phyloP scores from a whole-genome alignment of 1,140 invertebrate species.

The Mizuhopecten yessoensis region DNA sequence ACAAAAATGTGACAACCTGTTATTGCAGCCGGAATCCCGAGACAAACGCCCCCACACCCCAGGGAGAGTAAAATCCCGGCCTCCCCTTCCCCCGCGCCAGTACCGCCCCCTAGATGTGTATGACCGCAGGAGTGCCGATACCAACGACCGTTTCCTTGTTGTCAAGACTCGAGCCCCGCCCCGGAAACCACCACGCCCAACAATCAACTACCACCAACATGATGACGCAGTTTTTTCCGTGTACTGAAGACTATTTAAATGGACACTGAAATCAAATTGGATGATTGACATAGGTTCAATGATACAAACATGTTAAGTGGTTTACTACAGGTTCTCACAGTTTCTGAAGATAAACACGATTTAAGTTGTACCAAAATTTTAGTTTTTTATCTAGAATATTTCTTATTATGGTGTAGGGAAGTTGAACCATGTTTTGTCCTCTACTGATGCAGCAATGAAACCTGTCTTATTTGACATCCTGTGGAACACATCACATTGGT shows the following conservation, averaged over 20 bases:
- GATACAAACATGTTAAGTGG: no score
- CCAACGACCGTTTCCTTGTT: background rate
- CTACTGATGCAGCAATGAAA: no score
- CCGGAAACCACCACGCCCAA: background rate
- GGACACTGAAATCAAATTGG: no score
- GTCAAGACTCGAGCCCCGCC: background rate
- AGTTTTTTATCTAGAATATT: no score
- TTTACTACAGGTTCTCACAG: no score
- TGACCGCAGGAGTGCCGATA: background rate
- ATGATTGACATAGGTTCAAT: no score
- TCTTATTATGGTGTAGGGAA: no score
- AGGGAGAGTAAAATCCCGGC: background rate
- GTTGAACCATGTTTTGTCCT: no score
- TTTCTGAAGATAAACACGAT: no score
- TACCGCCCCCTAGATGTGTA: background rate
- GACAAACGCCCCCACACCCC: background rate
- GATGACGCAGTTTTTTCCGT: background rate
- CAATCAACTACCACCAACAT: slow-evolving; percentile 6
- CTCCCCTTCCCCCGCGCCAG: background rate
- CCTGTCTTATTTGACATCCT: no score
- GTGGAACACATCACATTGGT: no score
- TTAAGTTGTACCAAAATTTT: no score
- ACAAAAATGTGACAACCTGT: background rate
- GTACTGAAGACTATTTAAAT: background rate
- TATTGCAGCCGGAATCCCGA: background rate